These are phyloP conservation scores for Burhinus bistriatus DNA, from an alignment of 2,113 vertebrate species.

Conservation along the genomic window DNA sequence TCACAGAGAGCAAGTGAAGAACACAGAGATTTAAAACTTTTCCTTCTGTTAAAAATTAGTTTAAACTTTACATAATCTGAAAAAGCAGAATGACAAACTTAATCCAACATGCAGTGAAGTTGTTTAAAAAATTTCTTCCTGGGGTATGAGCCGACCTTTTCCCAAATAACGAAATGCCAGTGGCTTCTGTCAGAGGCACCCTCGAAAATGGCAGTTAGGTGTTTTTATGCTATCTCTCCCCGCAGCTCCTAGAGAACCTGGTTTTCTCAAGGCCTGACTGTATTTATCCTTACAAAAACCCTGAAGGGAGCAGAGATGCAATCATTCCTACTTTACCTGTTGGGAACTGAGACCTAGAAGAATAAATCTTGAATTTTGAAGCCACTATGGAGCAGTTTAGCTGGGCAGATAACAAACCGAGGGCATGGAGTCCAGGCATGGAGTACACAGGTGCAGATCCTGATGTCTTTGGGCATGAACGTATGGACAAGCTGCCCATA, in stretches of 20 bases:
- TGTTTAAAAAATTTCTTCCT: slow-evolving; percentile 25
- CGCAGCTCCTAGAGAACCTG: background rate
- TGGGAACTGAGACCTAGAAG: background rate
- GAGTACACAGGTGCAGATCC: background rate
- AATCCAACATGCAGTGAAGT: background rate
- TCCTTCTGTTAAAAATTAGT: slow-evolving; percentile 22
- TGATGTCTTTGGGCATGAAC: background rate
- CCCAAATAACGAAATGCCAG: slow-evolving; percentile 24
- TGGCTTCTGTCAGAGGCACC: slow-evolving; percentile 40
- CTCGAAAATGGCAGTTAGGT: slow-evolving; percentile 13
- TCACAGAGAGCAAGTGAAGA: background rate
- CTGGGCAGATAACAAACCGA: background rate
- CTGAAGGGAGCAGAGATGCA: background rate
- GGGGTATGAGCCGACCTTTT: slow-evolving; percentile 42
- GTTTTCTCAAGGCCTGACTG: background rate
- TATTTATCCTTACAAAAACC: background rate
- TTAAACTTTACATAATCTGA: slow-evolving; percentile 31
- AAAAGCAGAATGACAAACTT: slow-evolving; percentile 46
- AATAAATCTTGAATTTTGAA: background rate
- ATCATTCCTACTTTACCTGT: background rate
- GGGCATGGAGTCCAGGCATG: background rate
- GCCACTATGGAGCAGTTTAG: background rate
- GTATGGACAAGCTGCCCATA: background rate
- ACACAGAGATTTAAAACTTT: slow-evolving; percentile 34
- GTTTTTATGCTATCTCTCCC: background rate